Conservation (phyloP, 2,113 vertebrate genomes). For the Chroicocephalus ridibundus region DNA sequence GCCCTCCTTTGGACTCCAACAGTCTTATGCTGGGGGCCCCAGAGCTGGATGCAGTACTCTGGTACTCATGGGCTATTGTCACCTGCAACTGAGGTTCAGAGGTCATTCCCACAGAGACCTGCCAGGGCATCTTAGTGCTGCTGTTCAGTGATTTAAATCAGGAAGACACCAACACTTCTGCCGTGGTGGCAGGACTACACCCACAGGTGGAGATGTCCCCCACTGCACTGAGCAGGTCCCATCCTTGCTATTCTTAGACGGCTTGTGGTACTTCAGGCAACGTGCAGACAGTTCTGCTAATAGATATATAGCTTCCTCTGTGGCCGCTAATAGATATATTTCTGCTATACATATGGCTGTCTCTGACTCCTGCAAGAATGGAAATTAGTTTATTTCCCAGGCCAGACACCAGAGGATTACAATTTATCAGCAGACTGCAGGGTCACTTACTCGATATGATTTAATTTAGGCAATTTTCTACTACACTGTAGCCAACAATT, state of each 20-base stretch:
- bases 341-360: not conserved
- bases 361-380: not conserved
- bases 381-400: slow-evolving; percentile 7
- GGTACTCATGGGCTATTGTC: not conserved
- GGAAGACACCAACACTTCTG: not conserved
- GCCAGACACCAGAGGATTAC: not conserved
- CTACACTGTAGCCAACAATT: not conserved
- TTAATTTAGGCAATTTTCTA: not conserved
- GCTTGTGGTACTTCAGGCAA: not conserved
- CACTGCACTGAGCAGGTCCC: accelerated
- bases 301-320: not conserved
- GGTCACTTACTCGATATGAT: not conserved
- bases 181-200: accelerated
- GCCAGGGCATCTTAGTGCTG: not conserved
- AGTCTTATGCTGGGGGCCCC: not conserved
- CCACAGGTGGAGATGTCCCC: not conserved
- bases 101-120: not conserved
- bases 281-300: not conserved
- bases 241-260: accelerated
- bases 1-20: not conserved
- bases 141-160: not conserved
- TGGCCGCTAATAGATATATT: not conserved
- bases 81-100: not conserved
- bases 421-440: not conserved
- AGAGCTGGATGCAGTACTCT: not conserved